A percentile compares a stretch with the other conserved stretches of the same genome.
phyloP scores from a whole-genome alignment of 2,797 vertebrate species.

The Sphenopsis melanotis region DNA sequence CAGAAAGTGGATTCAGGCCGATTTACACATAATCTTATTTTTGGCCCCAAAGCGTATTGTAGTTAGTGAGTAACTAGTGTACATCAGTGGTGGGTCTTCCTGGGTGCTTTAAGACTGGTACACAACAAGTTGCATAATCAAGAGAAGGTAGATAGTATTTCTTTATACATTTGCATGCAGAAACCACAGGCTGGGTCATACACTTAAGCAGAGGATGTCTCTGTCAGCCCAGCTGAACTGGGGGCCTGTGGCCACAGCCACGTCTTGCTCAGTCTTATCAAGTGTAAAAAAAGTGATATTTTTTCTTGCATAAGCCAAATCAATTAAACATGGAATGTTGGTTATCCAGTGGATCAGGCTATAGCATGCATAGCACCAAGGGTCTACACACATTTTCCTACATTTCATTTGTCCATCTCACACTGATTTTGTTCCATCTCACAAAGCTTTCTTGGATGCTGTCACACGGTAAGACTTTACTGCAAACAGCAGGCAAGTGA shows the following conservation, averaged over 20 bases:
- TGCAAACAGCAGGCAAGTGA: not conserved
- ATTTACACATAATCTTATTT: constrained; percentile 2
- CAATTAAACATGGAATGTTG: not conserved
- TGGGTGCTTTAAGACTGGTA: not conserved
- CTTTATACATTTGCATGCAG: not conserved
- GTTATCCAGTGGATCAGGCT: not conserved
- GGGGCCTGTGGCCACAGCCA: not conserved
- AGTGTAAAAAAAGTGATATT: not conserved
- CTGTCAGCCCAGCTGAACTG: rapidly evolving
- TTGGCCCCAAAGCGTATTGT: not conserved
- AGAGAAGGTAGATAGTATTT: not conserved
- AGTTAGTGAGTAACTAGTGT: not conserved
- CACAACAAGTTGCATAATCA: not conserved
- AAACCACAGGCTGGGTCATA: not conserved
- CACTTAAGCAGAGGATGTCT: not conserved
- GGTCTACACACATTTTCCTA: not conserved
- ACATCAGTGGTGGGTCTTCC: not conserved
- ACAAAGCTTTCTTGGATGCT: not conserved
- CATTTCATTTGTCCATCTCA: not conserved
- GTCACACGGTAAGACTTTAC: not conserved
- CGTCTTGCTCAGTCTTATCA: not conserved
- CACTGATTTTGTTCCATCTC: not conserved
- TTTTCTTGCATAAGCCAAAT: not conserved
- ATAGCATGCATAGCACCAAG: rapidly evolving
- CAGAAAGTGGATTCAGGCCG: not conserved